A percentile compares a stretch with the other conserved stretches of the same genome.
Evolutionary conservation across 1,140 invertebrate genomes (phyloP).

Genomic region (Heliconius himera): DNA sequence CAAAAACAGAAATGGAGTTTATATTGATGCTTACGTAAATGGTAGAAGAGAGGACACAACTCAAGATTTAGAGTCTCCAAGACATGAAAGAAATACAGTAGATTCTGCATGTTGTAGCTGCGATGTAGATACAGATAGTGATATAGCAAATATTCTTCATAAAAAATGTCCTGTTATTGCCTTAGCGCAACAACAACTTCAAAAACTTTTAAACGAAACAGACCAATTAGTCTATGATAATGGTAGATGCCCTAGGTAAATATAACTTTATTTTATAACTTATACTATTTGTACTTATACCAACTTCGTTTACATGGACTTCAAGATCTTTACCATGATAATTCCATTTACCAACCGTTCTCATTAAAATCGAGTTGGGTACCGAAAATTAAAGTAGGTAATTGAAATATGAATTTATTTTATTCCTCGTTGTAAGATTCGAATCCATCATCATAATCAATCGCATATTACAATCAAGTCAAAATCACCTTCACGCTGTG

Average conservation of each 20-base stretch:
- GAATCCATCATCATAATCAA: no score
- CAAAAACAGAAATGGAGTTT: conserved; percentile 41
- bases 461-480: no score
- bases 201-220: conserved; percentile 65
- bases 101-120: conserved; percentile 59
- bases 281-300: not conserved
- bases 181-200: conserved; percentile 69
- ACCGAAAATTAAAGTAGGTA: no score
- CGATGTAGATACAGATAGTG: conserved; percentile 59
- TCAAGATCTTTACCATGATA: no score
- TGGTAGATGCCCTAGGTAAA: conserved; percentile 61
- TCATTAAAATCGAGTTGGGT: no score
- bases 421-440: no score
- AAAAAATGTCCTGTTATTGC: conserved; percentile 74
- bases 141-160: conserved; percentile 68
- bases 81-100: conserved; percentile 44
- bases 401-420: no score
- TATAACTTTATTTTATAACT: not conserved
- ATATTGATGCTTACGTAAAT: conserved; percentile 34
- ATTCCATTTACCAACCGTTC: no score
- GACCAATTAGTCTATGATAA: conserved; percentile 62
- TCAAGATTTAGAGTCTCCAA: conserved; percentile 50
- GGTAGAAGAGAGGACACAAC: conserved; percentile 42
- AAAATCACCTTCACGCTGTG: no score
- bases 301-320: not conserved